phyloP scores from a whole-genome alignment of 2,113 vertebrate genomes.

The Donacobius atricapilla region DNA sequence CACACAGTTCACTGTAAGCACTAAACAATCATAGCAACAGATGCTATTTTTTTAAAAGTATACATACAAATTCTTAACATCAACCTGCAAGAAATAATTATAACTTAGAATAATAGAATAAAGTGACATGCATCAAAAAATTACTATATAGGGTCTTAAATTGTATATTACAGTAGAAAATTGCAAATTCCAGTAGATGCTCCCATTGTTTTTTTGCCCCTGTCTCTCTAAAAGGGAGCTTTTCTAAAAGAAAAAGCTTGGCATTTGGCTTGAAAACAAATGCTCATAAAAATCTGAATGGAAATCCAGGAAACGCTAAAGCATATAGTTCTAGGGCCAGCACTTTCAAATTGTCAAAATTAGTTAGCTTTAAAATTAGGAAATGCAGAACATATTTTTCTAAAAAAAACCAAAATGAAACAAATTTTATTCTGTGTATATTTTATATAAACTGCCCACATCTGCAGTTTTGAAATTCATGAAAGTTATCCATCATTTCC shows the following conservation, averaged over 20 bases:
- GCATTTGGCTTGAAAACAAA: background rate
- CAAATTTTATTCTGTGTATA: background rate
- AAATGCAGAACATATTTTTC: background rate
- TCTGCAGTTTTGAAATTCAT: background rate
- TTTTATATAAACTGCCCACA: background rate
- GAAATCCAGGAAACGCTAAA: background rate
- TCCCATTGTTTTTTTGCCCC: background rate
- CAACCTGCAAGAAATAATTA: background rate
- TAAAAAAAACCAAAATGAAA: accelerated
- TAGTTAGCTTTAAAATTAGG: background rate
- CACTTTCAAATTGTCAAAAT: background rate
- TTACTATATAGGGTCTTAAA: background rate
- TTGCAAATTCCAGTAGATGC: background rate
- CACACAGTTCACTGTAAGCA: background rate
- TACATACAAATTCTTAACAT: background rate
- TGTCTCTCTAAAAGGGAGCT: background rate
- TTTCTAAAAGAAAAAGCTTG: background rate
- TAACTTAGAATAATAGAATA: background rate
- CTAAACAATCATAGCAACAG: background rate
- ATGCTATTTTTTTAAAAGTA: background rate
- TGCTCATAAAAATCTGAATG: background rate
- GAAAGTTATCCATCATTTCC: background rate
- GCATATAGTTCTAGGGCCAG: background rate
- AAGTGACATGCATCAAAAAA: background rate
- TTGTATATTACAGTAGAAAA: background rate